Percentiles rank a stretch among this genome's conserved stretches.
phyloP scores from a whole-genome alignment of 2,113 vertebrate species.

The Aviceda subcristata region DNA sequence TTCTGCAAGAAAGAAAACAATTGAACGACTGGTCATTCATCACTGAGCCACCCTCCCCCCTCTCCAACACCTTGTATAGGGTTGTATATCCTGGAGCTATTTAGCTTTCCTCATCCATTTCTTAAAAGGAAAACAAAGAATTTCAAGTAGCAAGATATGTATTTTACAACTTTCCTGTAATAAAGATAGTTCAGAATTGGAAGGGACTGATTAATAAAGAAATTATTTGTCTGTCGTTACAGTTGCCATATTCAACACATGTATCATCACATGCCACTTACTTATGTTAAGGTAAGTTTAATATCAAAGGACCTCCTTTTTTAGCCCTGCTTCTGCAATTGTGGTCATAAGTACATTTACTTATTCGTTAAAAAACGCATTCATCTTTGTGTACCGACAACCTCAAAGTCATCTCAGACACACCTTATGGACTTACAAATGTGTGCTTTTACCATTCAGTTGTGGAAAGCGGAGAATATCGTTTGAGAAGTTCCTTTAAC shows the following conservation, averaged over 20 bases:
- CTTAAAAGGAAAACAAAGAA: slow-evolving; percentile 42
- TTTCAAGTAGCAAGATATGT: not conserved
- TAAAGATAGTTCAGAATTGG: not conserved
- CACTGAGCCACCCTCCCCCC: slow-evolving; percentile 58
- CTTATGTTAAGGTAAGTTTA: not conserved
- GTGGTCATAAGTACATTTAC: not conserved
- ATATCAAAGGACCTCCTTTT: not conserved
- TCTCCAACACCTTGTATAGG: slow-evolving; percentile 62
- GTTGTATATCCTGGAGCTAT: slow-evolving; percentile 46
- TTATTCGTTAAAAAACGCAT: not conserved
- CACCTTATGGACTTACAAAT: not conserved
- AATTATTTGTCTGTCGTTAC: not conserved
- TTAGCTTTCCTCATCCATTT: slow-evolving; percentile 21
- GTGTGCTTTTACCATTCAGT: not conserved
- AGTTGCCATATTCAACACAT: not conserved
- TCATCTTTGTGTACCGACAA: not conserved
- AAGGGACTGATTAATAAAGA: not conserved
- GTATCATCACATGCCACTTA: not conserved
- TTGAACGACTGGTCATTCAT: slow-evolving; percentile 76
- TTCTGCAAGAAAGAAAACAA: slow-evolving; percentile 82
- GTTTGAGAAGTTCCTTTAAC: not conserved
- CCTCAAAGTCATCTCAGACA: not conserved
- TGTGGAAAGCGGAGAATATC: not conserved
- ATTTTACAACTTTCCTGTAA: not conserved
- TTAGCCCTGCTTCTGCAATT: not conserved